Evolutionary conservation across 2,888 invertebrate species (phyloP), one percentile per base, ranked within the genome.

Genomic region (Conchocele bisecta): DNA sequence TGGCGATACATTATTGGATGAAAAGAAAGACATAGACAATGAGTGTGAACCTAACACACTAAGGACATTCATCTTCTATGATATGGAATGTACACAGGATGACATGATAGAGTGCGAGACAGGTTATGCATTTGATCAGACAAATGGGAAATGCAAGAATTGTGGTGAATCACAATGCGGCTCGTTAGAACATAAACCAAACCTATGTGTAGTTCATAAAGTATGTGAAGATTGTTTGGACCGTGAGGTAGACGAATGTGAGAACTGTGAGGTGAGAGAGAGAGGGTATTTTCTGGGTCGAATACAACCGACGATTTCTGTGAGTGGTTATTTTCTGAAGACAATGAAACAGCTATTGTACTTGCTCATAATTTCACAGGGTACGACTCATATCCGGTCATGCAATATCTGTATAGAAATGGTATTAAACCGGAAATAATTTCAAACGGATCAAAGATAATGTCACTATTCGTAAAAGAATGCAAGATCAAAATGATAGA

Each of bases 361-460:
- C n/a, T n/a, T n/a, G 63, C 71, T 68, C 74, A 79, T 31, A 67
- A 72, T 35, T 72, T 67, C 35, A 67, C 63, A 46, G 64, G 67
- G 2, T 63, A 68, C 48, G 67, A 68, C 35, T 68, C 67, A 39
- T 73, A 59, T 31, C 67, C 67, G 1, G 42, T 73, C n/a, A 20
- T 68, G 29, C 26, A 58, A 28, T 73, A 61, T 20, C 28, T 72
- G 6, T 51, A 66, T 31, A 33, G 61, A 2, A 66, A 57, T 57
- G 72, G 61, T n/a, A 42, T 66, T 31, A 44, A 66, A 1, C 66
- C 72, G 0, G 66, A 72, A 15, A 58, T 72, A 6, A 66, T 66
- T 28, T 66, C 66, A 31, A 72, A 42, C 17, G 66, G 72, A 28
- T 73, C 59, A 17, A 67, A 67, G n/a, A 57, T 58, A 29, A 73